A percentile compares a stretch with the other conserved stretches of the same genome.
phyloP scores from a whole-genome alignment of 2,888 invertebrate genomes.

The Spicauda simplicius region DNA sequence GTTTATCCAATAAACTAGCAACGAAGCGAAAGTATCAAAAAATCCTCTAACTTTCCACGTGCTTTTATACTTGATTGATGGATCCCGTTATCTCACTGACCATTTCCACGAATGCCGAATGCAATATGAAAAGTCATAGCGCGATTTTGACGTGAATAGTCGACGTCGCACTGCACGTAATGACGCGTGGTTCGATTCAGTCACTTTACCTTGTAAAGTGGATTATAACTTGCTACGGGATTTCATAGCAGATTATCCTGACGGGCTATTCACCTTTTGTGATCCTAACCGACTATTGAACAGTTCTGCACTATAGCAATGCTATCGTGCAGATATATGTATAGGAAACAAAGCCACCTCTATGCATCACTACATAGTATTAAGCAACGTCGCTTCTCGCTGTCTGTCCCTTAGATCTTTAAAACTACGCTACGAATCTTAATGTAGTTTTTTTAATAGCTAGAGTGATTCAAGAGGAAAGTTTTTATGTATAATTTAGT shows the following conservation, averaged over 20 bases:
- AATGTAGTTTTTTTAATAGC: no score
- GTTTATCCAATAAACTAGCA: no score
- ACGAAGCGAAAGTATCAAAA: no score
- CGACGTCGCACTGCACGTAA: not conserved
- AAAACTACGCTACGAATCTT: no score
- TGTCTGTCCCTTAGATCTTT: no score
- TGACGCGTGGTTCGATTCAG: not conserved
- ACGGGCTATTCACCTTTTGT: not conserved
- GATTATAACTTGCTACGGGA: conserved; percentile 16
- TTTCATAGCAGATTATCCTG: not conserved
- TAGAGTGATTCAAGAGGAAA: no score
- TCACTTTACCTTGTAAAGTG: conserved; percentile 2
- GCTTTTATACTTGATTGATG: conserved; percentile 2
- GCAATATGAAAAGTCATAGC: conserved; percentile 4
- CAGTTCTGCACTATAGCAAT: not conserved
- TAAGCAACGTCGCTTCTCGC: no score
- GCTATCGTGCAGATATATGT: no score
- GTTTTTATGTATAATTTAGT: no score
- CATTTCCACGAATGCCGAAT: not conserved
- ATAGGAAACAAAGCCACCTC: no score
- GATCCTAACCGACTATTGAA: not conserved
- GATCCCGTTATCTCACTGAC: not conserved
- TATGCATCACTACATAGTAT: no score
- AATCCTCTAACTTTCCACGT: not conserved
- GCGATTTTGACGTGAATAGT: conserved; percentile 12